Evolutionary conservation across 1,140 invertebrate species (phyloP).

Genomic region (Brachionus rubens): DNA sequence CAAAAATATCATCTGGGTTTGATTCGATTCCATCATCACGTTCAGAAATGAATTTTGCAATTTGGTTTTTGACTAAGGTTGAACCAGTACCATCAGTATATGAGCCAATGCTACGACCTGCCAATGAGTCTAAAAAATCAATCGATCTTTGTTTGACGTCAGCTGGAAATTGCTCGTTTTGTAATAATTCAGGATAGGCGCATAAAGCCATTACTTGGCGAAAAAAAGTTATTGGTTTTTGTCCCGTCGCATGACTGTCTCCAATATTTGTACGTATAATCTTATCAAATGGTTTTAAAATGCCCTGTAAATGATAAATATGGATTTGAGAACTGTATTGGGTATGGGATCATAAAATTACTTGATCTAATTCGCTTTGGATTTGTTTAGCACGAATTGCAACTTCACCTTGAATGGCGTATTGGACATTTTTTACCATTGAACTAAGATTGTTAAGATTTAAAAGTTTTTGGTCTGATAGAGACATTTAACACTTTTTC

Average conservation of each 20-base stretch:
- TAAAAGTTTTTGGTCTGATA: conserved; percentile 60
- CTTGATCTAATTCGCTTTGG: conserved; percentile 64
- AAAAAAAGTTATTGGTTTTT: conserved; percentile 80
- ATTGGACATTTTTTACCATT: conserved; percentile 86
- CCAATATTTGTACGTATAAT: conserved; percentile 98
- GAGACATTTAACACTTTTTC: too few relatives aligned
- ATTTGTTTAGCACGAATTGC: conserved; percentile 71
- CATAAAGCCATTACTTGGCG: conserved; percentile 69
- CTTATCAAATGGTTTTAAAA: conserved; percentile 80
- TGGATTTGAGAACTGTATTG: background rate
- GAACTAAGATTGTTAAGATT: conserved; percentile 84
- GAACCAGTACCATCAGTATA: conserved; percentile 54
- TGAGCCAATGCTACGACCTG: conserved; percentile 72
- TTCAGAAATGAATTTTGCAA: conserved; percentile 79
- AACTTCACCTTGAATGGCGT: conserved; percentile 86
- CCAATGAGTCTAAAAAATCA: conserved; percentile 73
- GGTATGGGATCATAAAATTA: conserved; percentile 50
- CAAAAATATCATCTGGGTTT: conserved; percentile 75
- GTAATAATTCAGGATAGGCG: conserved; percentile 71
- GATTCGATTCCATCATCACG: conserved; percentile 75
- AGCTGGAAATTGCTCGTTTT: conserved; percentile 71
- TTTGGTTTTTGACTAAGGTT: conserved; percentile 88
- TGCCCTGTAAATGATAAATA: conserved; percentile 65
- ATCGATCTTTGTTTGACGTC: conserved; percentile 79
- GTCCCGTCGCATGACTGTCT: conserved; percentile 91